phyloP scores from a whole-genome alignment of 2,888 invertebrate species.

The Pammene aurita region DNA sequence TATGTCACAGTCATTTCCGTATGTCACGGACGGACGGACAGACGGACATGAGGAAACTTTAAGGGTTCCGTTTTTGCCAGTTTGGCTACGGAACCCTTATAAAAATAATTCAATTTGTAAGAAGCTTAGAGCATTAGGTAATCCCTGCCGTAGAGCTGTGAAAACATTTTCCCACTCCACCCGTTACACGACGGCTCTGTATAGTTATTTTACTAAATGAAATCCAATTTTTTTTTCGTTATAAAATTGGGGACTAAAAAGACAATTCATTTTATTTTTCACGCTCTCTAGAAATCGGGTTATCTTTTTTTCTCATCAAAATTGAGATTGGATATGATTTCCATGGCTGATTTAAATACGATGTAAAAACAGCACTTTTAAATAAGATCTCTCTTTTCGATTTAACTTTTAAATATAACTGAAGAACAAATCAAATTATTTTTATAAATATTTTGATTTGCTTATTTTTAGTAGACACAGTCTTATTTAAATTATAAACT shows the following conservation, averaged over 20 bases:
- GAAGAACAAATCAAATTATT: too few species aligned
- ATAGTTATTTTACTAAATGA: conserved; percentile 26
- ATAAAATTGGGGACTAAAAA: conserved; percentile 5
- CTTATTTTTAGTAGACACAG: too few species aligned
- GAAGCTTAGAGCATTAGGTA: conserved; percentile 31
- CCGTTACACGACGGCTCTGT: neutral
- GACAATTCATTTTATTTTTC: conserved; percentile 15
- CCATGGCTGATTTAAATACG: conserved; percentile 11
- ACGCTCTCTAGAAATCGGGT: conserved; percentile 1
- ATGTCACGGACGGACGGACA: too few species aligned
- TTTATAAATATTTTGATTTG: too few species aligned
- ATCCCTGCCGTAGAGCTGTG: conserved; percentile 24
- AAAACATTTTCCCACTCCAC: conserved; percentile 26
- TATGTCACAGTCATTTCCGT: too few species aligned
- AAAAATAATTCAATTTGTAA: conserved; percentile 29
- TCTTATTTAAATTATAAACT: too few species aligned
- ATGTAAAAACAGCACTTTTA: neutral
- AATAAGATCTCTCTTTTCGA: neutral
- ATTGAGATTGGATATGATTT: conserved; percentile 20
- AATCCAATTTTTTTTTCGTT: conserved; percentile 9
- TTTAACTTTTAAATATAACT: neutral
- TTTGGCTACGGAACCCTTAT: too few species aligned
- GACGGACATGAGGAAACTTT: too few species aligned
- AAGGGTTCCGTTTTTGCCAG: too few species aligned
- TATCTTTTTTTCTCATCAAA: conserved; percentile 19